Conservation (phyloP, 2,113 vertebrate genomes). For the Chitala chitala region DNA sequence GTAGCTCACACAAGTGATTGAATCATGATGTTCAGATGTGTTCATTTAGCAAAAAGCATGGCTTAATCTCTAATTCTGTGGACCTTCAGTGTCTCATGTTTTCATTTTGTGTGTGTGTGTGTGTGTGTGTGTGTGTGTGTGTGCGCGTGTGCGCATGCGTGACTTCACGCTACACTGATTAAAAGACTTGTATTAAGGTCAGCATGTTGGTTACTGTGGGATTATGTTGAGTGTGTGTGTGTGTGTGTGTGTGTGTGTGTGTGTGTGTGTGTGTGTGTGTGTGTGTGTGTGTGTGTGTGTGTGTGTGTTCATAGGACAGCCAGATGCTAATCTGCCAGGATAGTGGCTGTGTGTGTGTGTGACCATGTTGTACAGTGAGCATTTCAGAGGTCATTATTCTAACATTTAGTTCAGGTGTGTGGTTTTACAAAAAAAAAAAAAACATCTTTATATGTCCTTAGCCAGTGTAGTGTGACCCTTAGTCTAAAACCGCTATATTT, state of each 20-base stretch:
- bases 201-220: slow-evolving; percentile 31
- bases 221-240: slow-evolving; percentile 18
- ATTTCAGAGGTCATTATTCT: neutral
- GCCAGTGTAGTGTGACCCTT: too few relatives aligned
- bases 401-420: neutral
- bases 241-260: slow-evolving; percentile 13
- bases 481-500: too few relatives aligned
- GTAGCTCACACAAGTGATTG: neutral
- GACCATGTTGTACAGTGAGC: neutral
- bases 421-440: too few relatives aligned
- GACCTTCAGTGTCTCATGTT: neutral
- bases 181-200: slow-evolving; percentile 51
- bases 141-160: neutral
- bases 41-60: too few relatives aligned
- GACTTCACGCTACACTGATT: slow-evolving; percentile 34
- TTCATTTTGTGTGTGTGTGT: slow-evolving; percentile 2
- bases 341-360: neutral
- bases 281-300: neutral
- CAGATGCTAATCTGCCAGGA: neutral
- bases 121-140: neutral
- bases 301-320: too few relatives aligned
- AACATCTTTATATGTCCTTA: too few relatives aligned
- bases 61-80: neutral
- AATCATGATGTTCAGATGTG: too few relatives aligned
- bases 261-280: neutral